Conservation (phyloP, 2,113 vertebrate species). For the Nerophis lumbriciformis region DNA sequence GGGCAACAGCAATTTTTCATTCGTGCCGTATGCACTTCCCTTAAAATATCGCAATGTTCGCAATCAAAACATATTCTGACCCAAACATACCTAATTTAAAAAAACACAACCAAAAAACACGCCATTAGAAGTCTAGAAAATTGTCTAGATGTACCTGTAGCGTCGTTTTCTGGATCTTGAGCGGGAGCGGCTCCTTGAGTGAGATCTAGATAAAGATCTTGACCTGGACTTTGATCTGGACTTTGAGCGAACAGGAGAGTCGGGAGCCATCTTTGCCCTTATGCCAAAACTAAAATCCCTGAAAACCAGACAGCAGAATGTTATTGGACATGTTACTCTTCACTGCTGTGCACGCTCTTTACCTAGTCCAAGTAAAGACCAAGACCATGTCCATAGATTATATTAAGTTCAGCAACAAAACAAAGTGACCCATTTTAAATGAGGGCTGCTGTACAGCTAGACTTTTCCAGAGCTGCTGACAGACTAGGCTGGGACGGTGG, state of each 20-base stretch:
- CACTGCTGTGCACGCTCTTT: not conserved
- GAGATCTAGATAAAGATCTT: slow-evolving; percentile 90
- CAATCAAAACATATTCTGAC: too few species aligned
- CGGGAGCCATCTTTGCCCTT: slow-evolving; percentile 77
- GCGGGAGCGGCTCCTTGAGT: slow-evolving; percentile 85
- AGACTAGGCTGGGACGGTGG: not conserved
- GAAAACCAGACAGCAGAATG: not conserved
- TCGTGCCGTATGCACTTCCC: too few species aligned
- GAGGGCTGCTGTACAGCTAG: not conserved
- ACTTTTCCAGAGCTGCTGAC: slow-evolving; percentile 17
- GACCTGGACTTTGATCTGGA: slow-evolving; percentile 86
- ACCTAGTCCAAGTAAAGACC: not conserved
- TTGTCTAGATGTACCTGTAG: slow-evolving; percentile 79
- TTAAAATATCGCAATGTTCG: too few species aligned
- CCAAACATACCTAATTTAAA: too few species aligned
- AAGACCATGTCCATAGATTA: not conserved
- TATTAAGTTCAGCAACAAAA: not conserved
- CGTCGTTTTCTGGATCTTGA: slow-evolving; percentile 91
- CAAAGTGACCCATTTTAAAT: not conserved
- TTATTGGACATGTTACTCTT: not conserved
- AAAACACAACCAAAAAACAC: too few species aligned
- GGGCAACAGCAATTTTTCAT: too few species aligned
- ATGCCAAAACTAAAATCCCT: slow-evolving; percentile 38
- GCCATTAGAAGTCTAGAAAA: too few species aligned
- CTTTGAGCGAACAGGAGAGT: slow-evolving; percentile 84